Percentiles rank a stretch among this genome's conserved stretches.
Conservation (phyloP, 2,797 vertebrate species). For the Xenentodon cancila region DNA sequence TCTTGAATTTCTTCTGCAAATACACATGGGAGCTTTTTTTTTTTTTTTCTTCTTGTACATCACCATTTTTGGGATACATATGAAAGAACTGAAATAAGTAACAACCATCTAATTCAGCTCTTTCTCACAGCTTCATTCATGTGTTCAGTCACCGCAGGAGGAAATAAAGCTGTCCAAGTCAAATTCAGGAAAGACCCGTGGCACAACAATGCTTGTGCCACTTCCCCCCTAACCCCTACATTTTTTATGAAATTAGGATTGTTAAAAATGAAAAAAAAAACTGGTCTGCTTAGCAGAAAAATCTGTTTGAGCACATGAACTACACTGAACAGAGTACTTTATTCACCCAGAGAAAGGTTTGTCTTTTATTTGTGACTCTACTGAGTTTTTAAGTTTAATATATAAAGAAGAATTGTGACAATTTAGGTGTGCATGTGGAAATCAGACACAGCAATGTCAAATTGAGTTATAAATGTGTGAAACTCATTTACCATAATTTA, state of each 20-base stretch:
- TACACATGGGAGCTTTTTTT: constrained; percentile 33
- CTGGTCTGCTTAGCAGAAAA: background rate
- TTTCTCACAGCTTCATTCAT: constrained; percentile 27
- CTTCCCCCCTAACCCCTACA: background rate
- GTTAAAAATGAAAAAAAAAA: background rate
- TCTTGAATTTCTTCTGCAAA: background rate
- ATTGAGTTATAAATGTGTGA: constrained; percentile 50
- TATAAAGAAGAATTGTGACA: background rate
- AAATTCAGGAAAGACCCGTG: constrained; percentile 14
- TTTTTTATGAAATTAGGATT: background rate
- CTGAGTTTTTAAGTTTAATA: constrained; percentile 20
- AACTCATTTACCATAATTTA: constrained; percentile 4
- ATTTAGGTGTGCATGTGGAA: constrained; percentile 21
- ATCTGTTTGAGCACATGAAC: constrained; percentile 12
- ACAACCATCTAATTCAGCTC: constrained; percentile 17
- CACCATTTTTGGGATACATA: constrained; percentile 52
- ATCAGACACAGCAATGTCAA: constrained; percentile 23
- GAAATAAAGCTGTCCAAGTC: constrained; percentile 16
- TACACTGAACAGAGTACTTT: constrained; percentile 29
- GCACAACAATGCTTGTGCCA: constrained; percentile 9
- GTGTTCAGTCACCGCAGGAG: background rate
- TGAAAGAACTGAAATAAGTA: constrained; percentile 3
- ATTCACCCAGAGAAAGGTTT: constrained; percentile 69
- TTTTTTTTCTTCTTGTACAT: constrained; percentile 38
- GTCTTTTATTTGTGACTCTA: constrained; percentile 56